A percentile compares a stretch with the other conserved stretches of the same genome.
phyloP scores from a whole-genome alignment of 2,888 invertebrate genomes.

The Branchellion lobata region DNA sequence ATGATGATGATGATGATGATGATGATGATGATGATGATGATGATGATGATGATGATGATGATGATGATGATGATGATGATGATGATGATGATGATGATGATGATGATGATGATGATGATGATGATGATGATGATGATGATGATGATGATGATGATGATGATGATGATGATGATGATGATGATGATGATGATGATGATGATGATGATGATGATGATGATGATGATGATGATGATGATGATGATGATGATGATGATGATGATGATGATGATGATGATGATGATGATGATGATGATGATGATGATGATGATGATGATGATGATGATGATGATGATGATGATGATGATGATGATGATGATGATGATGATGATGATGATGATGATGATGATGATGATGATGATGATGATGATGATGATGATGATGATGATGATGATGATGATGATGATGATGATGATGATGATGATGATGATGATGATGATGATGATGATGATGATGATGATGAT shows the following conservation, averaged over 20 bases:
- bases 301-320: slow-evolving; percentile 4
- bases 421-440: neutral
- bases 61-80: slow-evolving; percentile 4
- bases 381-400: slow-evolving; percentile 10
- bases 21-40: neutral
- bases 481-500: slow-evolving; percentile 14
- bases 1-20: slow-evolving; percentile 14
- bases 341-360: slow-evolving; percentile 11
- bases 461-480: neutral
- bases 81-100: neutral
- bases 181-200: neutral
- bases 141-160: slow-evolving; percentile 10
- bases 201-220: slow-evolving; percentile 17
- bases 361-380: neutral
- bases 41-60: slow-evolving; percentile 7
- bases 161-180: slow-evolving; percentile 2
- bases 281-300: slow-evolving; percentile 7
- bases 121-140: neutral
- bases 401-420: slow-evolving; percentile 2
- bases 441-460: slow-evolving; percentile 17
- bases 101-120: slow-evolving; percentile 11
- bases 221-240: neutral
- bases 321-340: neutral
- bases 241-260: slow-evolving; percentile 14
- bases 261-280: neutral